Percentiles rank a stretch among this genome's conserved stretches.
Evolutionary conservation across 2,113 vertebrate species (phyloP).

Genomic region (Silurus glanis): DNA sequence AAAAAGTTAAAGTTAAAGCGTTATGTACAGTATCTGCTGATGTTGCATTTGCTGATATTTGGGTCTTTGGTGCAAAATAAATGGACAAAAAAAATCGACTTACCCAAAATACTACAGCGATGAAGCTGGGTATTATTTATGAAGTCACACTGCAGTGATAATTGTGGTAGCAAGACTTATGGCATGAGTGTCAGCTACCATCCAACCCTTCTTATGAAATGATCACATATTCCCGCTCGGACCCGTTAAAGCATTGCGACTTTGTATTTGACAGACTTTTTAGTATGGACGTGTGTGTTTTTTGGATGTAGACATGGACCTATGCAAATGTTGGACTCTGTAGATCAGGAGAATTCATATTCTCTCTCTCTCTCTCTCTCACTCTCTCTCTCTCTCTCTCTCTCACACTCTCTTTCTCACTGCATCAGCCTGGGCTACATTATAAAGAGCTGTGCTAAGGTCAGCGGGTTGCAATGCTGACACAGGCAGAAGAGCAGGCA

Average conservation of each 20-base stretch:
- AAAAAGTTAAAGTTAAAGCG: neutral
- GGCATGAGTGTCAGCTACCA: neutral
- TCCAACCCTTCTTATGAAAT: neutral
- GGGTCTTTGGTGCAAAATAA: neutral
- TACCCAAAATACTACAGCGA: neutral
- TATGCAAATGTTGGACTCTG: conserved; percentile 28
- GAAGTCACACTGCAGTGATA: neutral
- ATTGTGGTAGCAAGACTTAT: neutral
- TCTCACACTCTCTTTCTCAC: neutral
- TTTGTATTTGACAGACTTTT: neutral
- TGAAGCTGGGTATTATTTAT: neutral
- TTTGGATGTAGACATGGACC: neutral
- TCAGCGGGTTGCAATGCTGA: conserved; percentile 36
- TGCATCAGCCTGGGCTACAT: neutral
- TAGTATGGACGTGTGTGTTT: neutral
- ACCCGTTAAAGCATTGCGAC: neutral
- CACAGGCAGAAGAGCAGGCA: conserved; percentile 4
- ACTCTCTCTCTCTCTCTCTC: too few relatives aligned
- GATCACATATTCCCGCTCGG: neutral
- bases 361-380: neutral
- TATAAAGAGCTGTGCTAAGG: conserved; percentile 4
- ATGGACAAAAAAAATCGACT: neutral
- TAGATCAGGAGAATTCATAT: conserved; percentile 21
- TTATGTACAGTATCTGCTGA: neutral
- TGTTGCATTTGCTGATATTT: neutral